Conservation (phyloP, 1,140 invertebrate genomes). For the Dreissena rostriformis region DNA sequence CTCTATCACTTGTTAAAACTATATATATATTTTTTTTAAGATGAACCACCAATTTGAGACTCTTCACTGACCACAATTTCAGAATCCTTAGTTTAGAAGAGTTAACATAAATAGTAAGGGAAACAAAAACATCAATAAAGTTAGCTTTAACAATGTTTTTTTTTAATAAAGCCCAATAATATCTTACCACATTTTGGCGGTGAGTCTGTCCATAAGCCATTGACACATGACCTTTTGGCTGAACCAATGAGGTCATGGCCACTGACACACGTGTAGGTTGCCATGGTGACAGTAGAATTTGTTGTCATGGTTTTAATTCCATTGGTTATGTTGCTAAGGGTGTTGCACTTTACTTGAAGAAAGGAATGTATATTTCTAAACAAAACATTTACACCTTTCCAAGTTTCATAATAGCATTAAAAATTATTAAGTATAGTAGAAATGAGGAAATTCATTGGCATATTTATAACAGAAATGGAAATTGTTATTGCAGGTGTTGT, state of each 20-base stretch:
- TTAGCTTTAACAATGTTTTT: no score
- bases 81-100: no score
- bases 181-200: constrained; percentile 40
- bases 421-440: neutral
- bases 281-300: constrained; percentile 27
- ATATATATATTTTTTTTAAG: no score
- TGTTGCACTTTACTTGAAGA: constrained; percentile 27
- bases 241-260: constrained; percentile 21
- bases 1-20: no score
- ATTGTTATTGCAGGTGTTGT: neutral
- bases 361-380: neutral
- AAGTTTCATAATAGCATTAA: no score
- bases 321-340: constrained; percentile 19
- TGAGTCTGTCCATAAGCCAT: constrained; percentile 15
- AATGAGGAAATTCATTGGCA: neutral
- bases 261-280: constrained; percentile 17
- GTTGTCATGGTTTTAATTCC: constrained; percentile 2
- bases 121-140: no score
- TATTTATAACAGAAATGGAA: neutral
- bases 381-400: no score
- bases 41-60: no score
- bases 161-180: no score
- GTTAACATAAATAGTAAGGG: no score
- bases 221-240: neutral
- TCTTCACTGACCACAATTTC: no score